A percentile compares a stretch with the other conserved stretches of the same genome.
phyloP scores from a whole-genome alignment of 2,113 vertebrate species.

The Oryzias curvinotus region DNA sequence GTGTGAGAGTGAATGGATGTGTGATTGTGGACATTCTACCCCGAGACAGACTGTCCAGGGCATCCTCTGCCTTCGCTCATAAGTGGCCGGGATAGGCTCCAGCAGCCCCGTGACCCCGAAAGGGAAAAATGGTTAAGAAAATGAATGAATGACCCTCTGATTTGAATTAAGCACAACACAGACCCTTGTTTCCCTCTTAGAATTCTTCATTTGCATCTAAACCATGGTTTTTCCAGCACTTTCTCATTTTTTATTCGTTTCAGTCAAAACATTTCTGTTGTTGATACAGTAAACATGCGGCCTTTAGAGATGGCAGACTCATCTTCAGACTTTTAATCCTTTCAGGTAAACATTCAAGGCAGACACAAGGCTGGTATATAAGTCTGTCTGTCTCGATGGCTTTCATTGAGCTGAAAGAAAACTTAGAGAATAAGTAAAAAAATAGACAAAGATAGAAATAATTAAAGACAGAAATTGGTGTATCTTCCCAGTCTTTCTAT shows the following conservation, averaged over 20 bases:
- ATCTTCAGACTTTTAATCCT: no score
- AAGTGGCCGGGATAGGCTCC: no score
- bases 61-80: no score
- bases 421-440: neutral
- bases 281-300: neutral
- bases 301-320: neutral
- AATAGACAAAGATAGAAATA: conserved; percentile 7
- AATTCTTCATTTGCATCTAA: neutral
- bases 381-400: neutral
- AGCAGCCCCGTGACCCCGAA: no score
- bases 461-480: neutral
- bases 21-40: no score
- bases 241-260: conserved; percentile 2
- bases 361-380: neutral
- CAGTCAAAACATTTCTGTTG: neutral
- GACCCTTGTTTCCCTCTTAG: no score
- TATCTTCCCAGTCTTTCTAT: no score
- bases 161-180: no score
- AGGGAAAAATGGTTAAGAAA: no score
- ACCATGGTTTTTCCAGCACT: neutral
- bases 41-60: no score
- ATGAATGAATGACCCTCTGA: no score
- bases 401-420: conserved; percentile 5
- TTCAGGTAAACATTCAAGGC: neutral
- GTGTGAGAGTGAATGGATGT: no score